Percentiles rank a stretch among this genome's conserved stretches.
phyloP scores from a whole-genome alignment of 1,140 invertebrate species.

The Caenorhabditis tropicalis region DNA sequence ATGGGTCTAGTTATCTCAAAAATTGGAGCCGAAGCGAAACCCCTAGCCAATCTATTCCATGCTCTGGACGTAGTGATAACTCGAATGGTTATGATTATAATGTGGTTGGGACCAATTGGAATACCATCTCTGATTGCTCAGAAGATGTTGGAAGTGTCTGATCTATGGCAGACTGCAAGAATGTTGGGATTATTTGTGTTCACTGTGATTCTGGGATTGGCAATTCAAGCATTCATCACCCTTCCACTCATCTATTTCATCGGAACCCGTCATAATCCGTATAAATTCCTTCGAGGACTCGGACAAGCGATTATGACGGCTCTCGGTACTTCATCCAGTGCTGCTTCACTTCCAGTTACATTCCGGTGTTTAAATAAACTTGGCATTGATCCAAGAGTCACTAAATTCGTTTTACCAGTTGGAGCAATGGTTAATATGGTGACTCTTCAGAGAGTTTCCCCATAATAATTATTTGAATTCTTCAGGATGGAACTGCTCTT shows the following conservation, averaged over 20 bases:
- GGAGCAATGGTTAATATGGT: conserved; percentile 68
- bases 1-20: conserved; percentile 75
- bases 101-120: conserved; percentile 91
- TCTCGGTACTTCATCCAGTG: conserved; percentile 75
- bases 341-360: conserved; percentile 90
- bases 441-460: not conserved
- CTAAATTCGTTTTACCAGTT: conserved; percentile 78
- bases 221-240: conserved; percentile 79
- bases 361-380: conserved; percentile 86
- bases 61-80: conserved; percentile 75
- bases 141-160: conserved; percentile 87
- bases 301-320: conserved; percentile 76
- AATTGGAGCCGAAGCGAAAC: conserved; percentile 71
- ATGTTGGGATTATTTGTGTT: conserved; percentile 87
- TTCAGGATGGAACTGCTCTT: conserved; percentile 74
- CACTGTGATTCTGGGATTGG: conserved; percentile 79
- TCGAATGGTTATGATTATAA: conserved; percentile 81
- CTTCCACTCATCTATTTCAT: conserved; percentile 79
- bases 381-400: conserved; percentile 83
- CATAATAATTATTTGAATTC: too few relatives aligned
- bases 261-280: conserved; percentile 76
- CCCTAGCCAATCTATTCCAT: conserved; percentile 74
- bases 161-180: conserved; percentile 81
- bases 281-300: conserved; percentile 76
- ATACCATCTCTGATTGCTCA: conserved; percentile 87